These are phyloP conservation scores for Mizuhopecten yessoensis DNA, from an alignment of 1,140 invertebrate species.

Conservation along the genomic window DNA sequence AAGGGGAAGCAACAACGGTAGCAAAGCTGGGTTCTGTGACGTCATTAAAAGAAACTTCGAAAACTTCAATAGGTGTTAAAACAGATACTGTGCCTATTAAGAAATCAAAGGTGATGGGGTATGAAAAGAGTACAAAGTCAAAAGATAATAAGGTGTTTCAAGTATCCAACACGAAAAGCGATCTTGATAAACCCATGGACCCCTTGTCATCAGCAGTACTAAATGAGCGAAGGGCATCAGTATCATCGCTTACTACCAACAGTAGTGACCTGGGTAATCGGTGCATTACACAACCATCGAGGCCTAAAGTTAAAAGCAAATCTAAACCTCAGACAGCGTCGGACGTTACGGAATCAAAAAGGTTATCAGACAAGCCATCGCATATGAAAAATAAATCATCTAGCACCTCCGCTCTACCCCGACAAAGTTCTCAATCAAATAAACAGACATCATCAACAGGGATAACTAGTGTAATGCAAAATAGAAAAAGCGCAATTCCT, in stretches of 20 bases:
- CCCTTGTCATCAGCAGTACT: constrained; percentile 12
- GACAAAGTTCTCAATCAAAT: constrained; percentile 24
- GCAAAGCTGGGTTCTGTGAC: constrained; percentile 2
- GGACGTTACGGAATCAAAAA: neutral
- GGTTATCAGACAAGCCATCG: constrained; percentile 23
- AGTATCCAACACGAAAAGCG: neutral
- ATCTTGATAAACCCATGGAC: neutral
- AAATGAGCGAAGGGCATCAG: neutral
- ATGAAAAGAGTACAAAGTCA: constrained; percentile 25
- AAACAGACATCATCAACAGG: neutral
- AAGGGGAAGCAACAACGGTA: constrained; percentile 31
- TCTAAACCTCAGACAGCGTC: neutral
- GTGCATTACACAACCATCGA: constrained; percentile 21
- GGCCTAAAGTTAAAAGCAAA: neutral
- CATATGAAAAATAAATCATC: constrained; percentile 40
- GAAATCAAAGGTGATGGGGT: constrained; percentile 4
- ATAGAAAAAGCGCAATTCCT: neutral
- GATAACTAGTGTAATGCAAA: neutral
- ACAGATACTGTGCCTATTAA: neutral
- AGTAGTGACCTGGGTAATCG: neutral
- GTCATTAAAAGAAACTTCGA: constrained; percentile 25
- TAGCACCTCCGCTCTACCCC: constrained; percentile 29
- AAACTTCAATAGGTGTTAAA: neutral
- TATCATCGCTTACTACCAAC: neutral
- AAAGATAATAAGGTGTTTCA: constrained; percentile 28